Percentiles rank a stretch among this genome's conserved stretches.
Conservation (phyloP, 92 coral and sea anemone species). For the Pocillopora meandrina region DNA sequence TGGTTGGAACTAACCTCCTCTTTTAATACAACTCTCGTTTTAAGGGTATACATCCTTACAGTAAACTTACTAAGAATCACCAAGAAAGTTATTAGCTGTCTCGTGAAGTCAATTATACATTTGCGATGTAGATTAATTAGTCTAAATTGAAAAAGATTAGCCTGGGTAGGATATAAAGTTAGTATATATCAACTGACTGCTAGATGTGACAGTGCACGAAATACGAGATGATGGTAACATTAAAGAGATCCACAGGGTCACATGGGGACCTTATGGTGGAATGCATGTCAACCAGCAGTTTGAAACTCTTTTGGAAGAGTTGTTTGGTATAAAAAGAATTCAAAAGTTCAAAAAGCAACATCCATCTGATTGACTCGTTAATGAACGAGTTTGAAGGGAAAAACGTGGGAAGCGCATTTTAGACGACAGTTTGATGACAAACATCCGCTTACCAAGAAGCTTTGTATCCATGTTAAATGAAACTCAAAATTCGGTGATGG, state of each 20-base stretch:
- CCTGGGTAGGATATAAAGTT: too few species aligned
- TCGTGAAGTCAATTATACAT: too few species aligned
- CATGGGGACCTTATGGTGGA: constrained; percentile 23
- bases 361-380: constrained; percentile 18
- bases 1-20: too few species aligned
- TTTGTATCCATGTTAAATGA: constrained; percentile 3
- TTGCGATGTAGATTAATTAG: too few species aligned
- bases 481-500: not conserved
- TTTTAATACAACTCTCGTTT: too few species aligned
- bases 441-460: constrained; percentile 8
- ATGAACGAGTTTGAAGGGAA: constrained; percentile 34
- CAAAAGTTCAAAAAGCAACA: not conserved
- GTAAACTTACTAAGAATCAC: too few species aligned
- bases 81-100: too few species aligned
- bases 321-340: constrained; percentile 2
- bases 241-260: constrained; percentile 35
- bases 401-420: constrained; percentile 2
- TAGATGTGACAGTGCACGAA: constrained; percentile 20
- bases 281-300: constrained; percentile 17
- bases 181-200: too few species aligned
- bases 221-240: constrained; percentile 6
- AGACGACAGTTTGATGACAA: constrained; percentile 1
- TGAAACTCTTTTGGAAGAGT: not conserved
- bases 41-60: too few species aligned
- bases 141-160: too few species aligned